phyloP scores from a whole-genome alignment of 2,888 invertebrate species.

The Dynastes maya region DNA sequence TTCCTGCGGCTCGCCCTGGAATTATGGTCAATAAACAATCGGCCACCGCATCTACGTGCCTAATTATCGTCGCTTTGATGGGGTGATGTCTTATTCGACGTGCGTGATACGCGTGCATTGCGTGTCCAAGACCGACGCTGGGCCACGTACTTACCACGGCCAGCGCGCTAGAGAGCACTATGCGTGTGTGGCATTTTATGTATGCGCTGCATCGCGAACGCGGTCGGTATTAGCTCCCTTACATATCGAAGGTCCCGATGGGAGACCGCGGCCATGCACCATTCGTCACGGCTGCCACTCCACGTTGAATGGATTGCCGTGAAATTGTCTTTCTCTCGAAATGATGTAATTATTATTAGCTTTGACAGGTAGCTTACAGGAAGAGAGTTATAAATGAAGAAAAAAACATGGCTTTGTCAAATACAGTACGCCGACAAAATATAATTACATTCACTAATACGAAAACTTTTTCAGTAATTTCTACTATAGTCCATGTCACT shows the following conservation, averaged over 20 bases:
- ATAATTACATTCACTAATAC: too few relatives aligned
- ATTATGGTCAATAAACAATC: constrained; percentile 59
- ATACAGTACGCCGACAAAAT: not conserved
- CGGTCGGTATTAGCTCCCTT: constrained; percentile 26
- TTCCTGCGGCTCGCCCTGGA: constrained; percentile 44
- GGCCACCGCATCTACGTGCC: constrained; percentile 57
- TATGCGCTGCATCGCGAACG: constrained; percentile 36
- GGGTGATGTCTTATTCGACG: constrained; percentile 61
- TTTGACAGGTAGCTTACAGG: not conserved
- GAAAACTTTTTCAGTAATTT: too few relatives aligned
- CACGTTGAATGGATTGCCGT: constrained; percentile 39
- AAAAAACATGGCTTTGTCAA: not conserved
- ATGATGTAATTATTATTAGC: constrained; percentile 46
- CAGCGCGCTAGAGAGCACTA: not conserved
- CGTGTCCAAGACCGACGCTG: constrained; percentile 54
- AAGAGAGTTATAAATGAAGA: not conserved
- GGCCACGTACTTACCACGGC: not conserved
- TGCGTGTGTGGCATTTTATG: constrained; percentile 49
- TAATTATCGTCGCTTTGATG: constrained; percentile 58
- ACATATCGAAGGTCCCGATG: constrained; percentile 51
- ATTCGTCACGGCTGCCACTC: constrained; percentile 40
- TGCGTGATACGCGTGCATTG: constrained; percentile 59
- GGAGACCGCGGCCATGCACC: constrained; percentile 39
- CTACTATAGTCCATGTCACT: too few relatives aligned
- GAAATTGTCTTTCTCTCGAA: constrained; percentile 24